Conservation (phyloP, 2,888 invertebrate genomes). For the Acanthacorydalis orientalis region DNA sequence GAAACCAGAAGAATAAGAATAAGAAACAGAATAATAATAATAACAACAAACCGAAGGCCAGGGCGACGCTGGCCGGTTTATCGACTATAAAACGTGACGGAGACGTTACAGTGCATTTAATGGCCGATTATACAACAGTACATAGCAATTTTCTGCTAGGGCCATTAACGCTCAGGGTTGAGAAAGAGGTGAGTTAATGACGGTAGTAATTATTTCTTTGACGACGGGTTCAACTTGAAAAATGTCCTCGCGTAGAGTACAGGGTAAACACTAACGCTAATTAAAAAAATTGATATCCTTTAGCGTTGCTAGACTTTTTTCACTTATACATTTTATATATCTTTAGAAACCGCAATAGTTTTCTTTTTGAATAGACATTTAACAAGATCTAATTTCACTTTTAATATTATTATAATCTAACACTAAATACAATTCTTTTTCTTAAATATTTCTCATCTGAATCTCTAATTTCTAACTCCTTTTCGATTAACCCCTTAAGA, state of each 20-base stretch:
- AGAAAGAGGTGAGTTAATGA: conserved; percentile 41
- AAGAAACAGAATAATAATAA: conserved; percentile 16
- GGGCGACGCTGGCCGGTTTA: conserved; percentile 64
- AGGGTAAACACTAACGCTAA: no score
- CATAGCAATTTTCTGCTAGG: conserved; percentile 69
- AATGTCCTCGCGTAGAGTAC: no score
- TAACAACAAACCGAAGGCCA: conserved; percentile 28
- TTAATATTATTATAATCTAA: no score
- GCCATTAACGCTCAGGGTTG: conserved; percentile 60
- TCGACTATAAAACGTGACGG: conserved; percentile 63
- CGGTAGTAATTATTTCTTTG: conserved; percentile 20
- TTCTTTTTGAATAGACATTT: no score
- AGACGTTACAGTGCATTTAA: conserved; percentile 64
- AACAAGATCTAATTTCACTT: no score
- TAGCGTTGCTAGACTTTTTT: no score
- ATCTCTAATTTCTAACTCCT: no score
- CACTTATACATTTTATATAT: no score
- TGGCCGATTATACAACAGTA: conserved; percentile 64
- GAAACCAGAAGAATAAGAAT: conserved; percentile 15
- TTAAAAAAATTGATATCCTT: no score
- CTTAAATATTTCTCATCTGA: background rate
- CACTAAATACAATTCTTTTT: background rate
- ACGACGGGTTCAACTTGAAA: background rate
- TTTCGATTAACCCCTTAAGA: no score
- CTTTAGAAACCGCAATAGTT: no score